Evolutionary conservation across 2,888 invertebrate genomes (phyloP).

Genomic region (Dasypogon diadema): DNA sequence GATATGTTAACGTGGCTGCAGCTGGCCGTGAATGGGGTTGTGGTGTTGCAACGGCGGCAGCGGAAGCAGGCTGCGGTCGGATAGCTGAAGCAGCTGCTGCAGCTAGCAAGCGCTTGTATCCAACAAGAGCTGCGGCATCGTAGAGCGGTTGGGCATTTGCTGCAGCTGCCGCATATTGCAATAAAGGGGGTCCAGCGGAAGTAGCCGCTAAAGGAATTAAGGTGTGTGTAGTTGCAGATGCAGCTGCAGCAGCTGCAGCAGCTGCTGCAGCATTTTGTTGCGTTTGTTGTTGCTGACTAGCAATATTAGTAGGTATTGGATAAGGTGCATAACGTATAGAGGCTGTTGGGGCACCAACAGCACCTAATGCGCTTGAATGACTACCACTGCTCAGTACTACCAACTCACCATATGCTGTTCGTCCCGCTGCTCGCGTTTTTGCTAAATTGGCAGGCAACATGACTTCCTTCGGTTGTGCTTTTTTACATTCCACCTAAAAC

Average conservation of each 20-base stretch:
- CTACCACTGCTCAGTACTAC: constrained; percentile 83
- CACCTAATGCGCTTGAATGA: constrained; percentile 70
- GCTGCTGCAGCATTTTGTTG: constrained; percentile 68
- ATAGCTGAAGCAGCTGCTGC: constrained; percentile 67
- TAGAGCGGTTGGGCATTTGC: constrained; percentile 71
- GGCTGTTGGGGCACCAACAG: constrained; percentile 67
- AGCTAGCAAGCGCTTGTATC: constrained; percentile 67
- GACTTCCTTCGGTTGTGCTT: constrained; percentile 99
- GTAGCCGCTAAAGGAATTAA: constrained; percentile 63
- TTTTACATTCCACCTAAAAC: constrained; percentile 98
- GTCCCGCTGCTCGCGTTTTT: constrained; percentile 94
- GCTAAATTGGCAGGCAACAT: constrained; percentile 98
- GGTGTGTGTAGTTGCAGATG: constrained; percentile 60
- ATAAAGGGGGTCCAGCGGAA: constrained; percentile 68
- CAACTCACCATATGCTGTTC: constrained; percentile 98
- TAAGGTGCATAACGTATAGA: constrained; percentile 75
- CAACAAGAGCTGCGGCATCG: constrained; percentile 66
- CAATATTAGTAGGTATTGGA: constrained; percentile 71
- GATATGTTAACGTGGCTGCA: constrained; percentile 75
- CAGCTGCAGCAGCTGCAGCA: constrained; percentile 60
- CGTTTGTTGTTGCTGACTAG: constrained; percentile 68
- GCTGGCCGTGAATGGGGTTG: constrained; percentile 70
- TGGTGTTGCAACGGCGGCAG: constrained; percentile 68
- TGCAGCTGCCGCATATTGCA: constrained; percentile 74
- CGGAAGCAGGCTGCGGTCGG: constrained; percentile 59